phyloP scores from a whole-genome alignment of 2,113 vertebrate genomes.

The Condylura cristata region DNA sequence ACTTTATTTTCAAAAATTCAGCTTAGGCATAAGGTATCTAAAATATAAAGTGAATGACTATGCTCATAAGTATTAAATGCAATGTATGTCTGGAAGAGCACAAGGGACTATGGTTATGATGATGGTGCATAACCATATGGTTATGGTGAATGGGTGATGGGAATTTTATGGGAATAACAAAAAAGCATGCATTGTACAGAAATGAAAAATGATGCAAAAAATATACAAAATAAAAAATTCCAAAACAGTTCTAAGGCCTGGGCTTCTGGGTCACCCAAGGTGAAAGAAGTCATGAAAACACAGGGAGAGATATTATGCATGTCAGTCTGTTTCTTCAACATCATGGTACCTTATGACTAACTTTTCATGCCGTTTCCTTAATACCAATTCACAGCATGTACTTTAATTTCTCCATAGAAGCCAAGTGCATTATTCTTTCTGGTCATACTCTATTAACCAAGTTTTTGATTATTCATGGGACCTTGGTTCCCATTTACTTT shows the following conservation, averaged over 20 bases:
- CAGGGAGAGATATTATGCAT: slow-evolving; percentile 59
- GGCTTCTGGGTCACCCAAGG: slow-evolving; percentile 73
- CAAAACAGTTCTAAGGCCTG: slow-evolving; percentile 30
- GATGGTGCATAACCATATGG: too few species aligned
- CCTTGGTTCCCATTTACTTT: slow-evolving; percentile 70
- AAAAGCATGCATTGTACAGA: too few species aligned
- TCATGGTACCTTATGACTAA: slow-evolving; percentile 54
- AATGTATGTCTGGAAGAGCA: too few species aligned
- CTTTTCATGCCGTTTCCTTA: slow-evolving; percentile 70
- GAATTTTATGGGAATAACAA: too few species aligned
- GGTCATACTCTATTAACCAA: slow-evolving; percentile 79
- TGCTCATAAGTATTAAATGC: slow-evolving; percentile 1
- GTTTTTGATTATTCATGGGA: slow-evolving; percentile 80
- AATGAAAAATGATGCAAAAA: too few species aligned
- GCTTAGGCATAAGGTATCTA: neutral
- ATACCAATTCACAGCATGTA: slow-evolving; percentile 74
- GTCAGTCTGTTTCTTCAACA: slow-evolving; percentile 47
- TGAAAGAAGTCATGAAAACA: slow-evolving; percentile 69
- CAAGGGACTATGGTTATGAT: too few species aligned
- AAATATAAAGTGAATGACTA: slow-evolving; percentile 23
- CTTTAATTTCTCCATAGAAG: slow-evolving; percentile 77
- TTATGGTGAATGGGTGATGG: too few species aligned
- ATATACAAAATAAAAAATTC: too few species aligned
- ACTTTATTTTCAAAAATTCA: slow-evolving; percentile 33
- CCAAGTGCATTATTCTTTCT: slow-evolving; percentile 72